Percentiles rank a stretch among this genome's conserved stretches.
Evolutionary conservation across 2,797 vertebrate species (phyloP).

Genomic region (Coregonus sp.): DNA sequence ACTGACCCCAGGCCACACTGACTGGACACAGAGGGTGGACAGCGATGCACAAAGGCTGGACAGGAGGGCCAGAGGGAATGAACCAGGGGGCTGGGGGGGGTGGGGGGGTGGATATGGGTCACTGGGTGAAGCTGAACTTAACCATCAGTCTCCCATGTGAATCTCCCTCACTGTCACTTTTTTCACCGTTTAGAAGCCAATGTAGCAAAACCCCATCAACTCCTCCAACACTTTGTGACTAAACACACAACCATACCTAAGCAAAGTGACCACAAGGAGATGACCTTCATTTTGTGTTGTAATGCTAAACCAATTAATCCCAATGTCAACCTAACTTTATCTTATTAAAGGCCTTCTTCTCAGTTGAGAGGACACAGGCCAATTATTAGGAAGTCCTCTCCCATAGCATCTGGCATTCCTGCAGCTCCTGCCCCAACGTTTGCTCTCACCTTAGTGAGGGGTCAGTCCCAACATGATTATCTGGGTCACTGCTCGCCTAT

Average conservation of each 20-base stretch:
- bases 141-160: conserved; percentile 74
- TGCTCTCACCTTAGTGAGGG: conserved; percentile 67
- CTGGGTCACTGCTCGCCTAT: conserved; percentile 74
- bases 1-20: conserved; percentile 40
- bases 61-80: conserved; percentile 66
- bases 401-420: conserved; percentile 31
- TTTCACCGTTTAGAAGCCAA: conserved; percentile 42
- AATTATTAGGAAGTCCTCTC: not conserved
- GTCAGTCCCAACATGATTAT: conserved; percentile 73
- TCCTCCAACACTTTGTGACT: conserved; percentile 43
- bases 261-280: conserved; percentile 50
- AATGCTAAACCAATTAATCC: conserved; percentile 44
- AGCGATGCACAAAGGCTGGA: conserved; percentile 61
- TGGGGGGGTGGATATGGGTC: conserved; percentile 67
- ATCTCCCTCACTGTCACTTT: conserved; percentile 47
- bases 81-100: conserved; percentile 52
- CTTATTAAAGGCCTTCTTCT: conserved; percentile 30
- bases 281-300: conserved; percentile 40
- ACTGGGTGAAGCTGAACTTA: conserved; percentile 70
- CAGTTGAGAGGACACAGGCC: conserved; percentile 29
- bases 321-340: conserved; percentile 38
- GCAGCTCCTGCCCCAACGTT: conserved; percentile 62
- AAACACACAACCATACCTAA: conserved; percentile 32
- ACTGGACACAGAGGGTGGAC: conserved; percentile 56
- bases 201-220: conserved; percentile 57